Conservation (phyloP, 2,113 vertebrate species). For the Oryzias curvinotus region DNA sequence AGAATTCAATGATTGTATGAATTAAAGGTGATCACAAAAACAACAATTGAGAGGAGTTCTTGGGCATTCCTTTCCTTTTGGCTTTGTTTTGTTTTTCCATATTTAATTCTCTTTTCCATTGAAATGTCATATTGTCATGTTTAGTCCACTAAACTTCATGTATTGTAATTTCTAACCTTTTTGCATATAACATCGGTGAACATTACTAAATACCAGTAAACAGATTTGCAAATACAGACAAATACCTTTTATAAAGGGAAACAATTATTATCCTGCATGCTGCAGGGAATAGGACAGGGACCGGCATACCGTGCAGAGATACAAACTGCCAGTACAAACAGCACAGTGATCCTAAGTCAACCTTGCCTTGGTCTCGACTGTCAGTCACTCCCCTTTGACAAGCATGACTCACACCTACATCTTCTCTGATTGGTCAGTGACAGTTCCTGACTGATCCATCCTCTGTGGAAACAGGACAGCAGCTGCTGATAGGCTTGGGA, state of each 20-base stretch:
- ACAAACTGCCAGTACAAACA: slow-evolving; percentile 9
- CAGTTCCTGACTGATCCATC: slow-evolving; percentile 55
- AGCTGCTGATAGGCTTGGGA: slow-evolving; percentile 40
- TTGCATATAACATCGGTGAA: slow-evolving; percentile 5
- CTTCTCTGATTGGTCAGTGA: slow-evolving; percentile 46
- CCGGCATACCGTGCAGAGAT: neutral
- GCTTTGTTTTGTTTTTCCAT: slow-evolving; percentile 26
- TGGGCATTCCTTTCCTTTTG: slow-evolving; percentile 6
- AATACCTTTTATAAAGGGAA: slow-evolving; percentile 3
- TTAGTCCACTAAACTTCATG: slow-evolving; percentile 28
- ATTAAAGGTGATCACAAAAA: neutral
- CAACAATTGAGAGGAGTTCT: slow-evolving; percentile 16
- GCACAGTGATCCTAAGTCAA: slow-evolving; percentile 33
- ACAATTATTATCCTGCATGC: slow-evolving; percentile 8
- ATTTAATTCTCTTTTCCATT: slow-evolving; percentile 17
- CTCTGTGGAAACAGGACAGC: slow-evolving; percentile 43
- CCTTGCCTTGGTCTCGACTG: slow-evolving; percentile 63
- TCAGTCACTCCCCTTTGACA: slow-evolving; percentile 58
- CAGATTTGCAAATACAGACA: slow-evolving; percentile 3
- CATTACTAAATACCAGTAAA: slow-evolving; percentile 4
- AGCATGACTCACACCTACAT: slow-evolving; percentile 46
- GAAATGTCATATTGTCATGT: neutral
- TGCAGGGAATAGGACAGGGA: slow-evolving; percentile 1
- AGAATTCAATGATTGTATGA: slow-evolving; percentile 18
- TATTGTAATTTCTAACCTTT: slow-evolving; percentile 29